A percentile compares a stretch with the other conserved stretches of the same genome.
Conservation (phyloP, 2,797 vertebrate genomes). For the Enteromius argenteus region DNA sequence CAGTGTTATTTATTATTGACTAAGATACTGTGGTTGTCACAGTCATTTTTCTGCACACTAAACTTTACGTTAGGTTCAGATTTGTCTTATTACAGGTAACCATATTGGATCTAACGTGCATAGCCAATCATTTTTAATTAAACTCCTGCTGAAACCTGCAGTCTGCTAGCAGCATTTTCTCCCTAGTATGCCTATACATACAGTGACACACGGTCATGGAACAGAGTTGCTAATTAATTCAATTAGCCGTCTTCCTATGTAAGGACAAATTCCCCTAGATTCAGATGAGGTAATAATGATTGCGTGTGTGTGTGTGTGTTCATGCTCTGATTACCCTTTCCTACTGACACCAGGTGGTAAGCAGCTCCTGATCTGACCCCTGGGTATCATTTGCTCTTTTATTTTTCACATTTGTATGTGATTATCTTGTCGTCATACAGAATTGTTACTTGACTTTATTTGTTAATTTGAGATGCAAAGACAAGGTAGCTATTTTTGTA, state of each 20-base stretch:
- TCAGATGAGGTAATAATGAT: constrained; percentile 84
- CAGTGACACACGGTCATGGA: constrained; percentile 34
- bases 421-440: constrained; percentile 13
- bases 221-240: constrained; percentile 81
- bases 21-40: neutral
- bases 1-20: neutral
- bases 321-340: constrained; percentile 77
- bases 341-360: constrained; percentile 78
- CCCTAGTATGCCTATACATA: neutral
- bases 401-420: constrained; percentile 3
- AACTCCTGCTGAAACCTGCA: constrained; percentile 28
- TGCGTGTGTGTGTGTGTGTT: constrained; percentile 65
- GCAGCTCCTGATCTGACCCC: constrained; percentile 21
- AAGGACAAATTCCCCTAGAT: constrained; percentile 75
- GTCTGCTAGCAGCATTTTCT: neutral
- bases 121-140: constrained; percentile 50
- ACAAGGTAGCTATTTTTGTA: neutral
- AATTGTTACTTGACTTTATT: neutral
- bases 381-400: constrained; percentile 21
- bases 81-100: constrained; percentile 21
- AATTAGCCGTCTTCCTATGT: constrained; percentile 82
- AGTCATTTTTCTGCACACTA: neutral
- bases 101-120: constrained; percentile 42
- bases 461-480: neutral
- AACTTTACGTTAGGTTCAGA: constrained; percentile 10